Evolutionary conservation across 1,140 invertebrate genomes (phyloP).

Genomic region (Heliconius hewitsoni): DNA sequence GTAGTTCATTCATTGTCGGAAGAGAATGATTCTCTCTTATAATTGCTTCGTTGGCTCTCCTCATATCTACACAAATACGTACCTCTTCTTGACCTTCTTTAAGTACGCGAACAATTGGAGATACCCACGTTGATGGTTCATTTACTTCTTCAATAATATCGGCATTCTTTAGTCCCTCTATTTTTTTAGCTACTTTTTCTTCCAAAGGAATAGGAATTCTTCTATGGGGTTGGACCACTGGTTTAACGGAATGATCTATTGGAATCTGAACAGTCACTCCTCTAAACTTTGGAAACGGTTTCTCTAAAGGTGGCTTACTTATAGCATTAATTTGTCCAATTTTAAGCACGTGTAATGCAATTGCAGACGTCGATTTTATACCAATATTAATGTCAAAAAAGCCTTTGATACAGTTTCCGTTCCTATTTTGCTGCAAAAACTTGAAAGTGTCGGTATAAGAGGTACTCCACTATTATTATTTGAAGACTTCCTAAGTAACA

Average conservation of each 20-base stretch:
- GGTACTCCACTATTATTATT: too few relatives aligned
- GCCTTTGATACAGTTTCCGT: too few relatives aligned
- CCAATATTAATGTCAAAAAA: too few relatives aligned
- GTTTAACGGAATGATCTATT: slow-evolving; percentile 46
- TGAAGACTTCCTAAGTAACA: too few relatives aligned
- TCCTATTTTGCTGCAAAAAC: too few relatives aligned
- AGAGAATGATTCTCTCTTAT: slow-evolving; percentile 47
- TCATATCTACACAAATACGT: slow-evolving; percentile 52
- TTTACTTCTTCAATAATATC: slow-evolving; percentile 46
- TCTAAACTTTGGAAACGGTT: not conserved
- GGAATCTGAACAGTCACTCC: slow-evolving; percentile 45
- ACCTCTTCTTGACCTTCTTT: slow-evolving; percentile 45
- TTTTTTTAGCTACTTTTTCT: slow-evolving; percentile 29
- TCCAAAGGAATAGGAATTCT: slow-evolving; percentile 35
- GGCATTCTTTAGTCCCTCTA: slow-evolving; percentile 12
- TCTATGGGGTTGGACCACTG: slow-evolving; percentile 46
- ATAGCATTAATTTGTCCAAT: not conserved
- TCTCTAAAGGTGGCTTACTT: not conserved
- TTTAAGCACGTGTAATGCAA: not conserved
- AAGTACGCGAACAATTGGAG: slow-evolving; percentile 43
- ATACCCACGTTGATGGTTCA: slow-evolving; percentile 50
- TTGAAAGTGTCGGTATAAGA: too few relatives aligned
- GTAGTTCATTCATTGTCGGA: slow-evolving; percentile 47
- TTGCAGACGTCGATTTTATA: too few relatives aligned
- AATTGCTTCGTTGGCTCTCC: slow-evolving; percentile 49